A percentile compares a stretch with the other conserved stretches of the same genome.
These are phyloP conservation scores for Suillia variegata DNA, from an alignment of 2,888 invertebrate species.

Conservation along the genomic window DNA sequence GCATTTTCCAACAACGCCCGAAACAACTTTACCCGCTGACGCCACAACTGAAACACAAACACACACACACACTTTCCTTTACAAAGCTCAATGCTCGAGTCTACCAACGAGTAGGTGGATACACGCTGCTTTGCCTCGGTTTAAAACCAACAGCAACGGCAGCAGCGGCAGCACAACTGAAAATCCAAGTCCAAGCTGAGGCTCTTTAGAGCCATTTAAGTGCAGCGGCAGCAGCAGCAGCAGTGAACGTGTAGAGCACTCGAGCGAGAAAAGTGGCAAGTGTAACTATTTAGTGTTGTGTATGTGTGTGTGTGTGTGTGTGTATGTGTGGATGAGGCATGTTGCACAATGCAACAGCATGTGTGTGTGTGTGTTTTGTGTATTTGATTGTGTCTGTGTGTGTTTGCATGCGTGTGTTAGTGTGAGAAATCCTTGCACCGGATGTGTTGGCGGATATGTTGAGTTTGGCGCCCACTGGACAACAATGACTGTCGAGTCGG, in stretches of 20 bases:
- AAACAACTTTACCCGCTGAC: neutral
- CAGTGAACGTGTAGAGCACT: constrained; percentile 5
- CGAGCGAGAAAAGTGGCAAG: constrained; percentile 11
- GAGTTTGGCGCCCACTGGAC: constrained; percentile 20
- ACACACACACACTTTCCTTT: neutral
- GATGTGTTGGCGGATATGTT: constrained; percentile 41
- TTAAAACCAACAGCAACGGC: too few relatives aligned
- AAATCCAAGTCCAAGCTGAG: neutral
- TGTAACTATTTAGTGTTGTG: constrained; percentile 8
- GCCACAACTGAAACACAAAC: neutral
- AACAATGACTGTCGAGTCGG: neutral
- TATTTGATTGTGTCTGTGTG: constrained; percentile 14
- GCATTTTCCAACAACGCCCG: neutral
- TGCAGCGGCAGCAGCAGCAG: neutral
- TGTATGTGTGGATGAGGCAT: constrained; percentile 14
- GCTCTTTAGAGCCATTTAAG: neutral
- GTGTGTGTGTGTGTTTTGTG: constrained; percentile 15
- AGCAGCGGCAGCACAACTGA: neutral
- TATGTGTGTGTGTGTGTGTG: constrained; percentile 11
- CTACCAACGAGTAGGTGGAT: neutral
- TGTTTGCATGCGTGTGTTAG: constrained; percentile 19
- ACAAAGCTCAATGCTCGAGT: neutral
- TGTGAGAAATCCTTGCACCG: constrained; percentile 40
- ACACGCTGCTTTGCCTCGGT: too few relatives aligned
- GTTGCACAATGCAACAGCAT: constrained; percentile 8